These are phyloP conservation scores for Cotesia glomerata DNA, from an alignment of 1,140 invertebrate species.

Conservation along the genomic window DNA sequence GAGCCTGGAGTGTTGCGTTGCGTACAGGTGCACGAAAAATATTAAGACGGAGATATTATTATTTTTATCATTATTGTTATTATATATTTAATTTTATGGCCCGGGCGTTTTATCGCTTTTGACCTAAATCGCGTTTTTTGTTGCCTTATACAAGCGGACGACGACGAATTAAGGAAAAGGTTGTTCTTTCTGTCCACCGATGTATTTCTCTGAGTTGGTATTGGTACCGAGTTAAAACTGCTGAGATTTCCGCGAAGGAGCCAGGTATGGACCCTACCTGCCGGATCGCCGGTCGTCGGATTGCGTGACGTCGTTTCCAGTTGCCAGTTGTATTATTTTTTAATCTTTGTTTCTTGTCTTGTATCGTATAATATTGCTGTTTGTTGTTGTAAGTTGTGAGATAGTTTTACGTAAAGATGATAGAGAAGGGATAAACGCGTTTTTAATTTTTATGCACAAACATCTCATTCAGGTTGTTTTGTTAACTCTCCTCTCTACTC, in stretches of 20 bases:
- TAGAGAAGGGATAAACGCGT: conserved; percentile 21
- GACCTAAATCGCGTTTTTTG: not conserved
- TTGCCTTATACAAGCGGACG: too few relatives aligned
- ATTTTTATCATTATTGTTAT: too few relatives aligned
- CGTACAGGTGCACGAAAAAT: too few relatives aligned
- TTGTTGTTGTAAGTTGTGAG: not conserved
- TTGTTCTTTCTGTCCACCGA: too few relatives aligned
- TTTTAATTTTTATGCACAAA: conserved; percentile 22
- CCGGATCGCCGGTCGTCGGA: not conserved
- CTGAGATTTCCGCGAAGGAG: conserved; percentile 1
- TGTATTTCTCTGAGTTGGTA: not conserved
- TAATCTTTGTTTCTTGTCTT: not conserved
- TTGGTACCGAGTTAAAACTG: not conserved
- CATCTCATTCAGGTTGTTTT: conserved; percentile 15
- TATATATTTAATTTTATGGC: conserved; percentile 9
- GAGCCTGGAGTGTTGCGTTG: too few relatives aligned
- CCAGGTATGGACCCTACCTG: conserved; percentile 8
- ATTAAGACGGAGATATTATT: too few relatives aligned
- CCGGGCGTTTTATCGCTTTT: conserved; percentile 1
- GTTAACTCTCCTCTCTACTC: not conserved
- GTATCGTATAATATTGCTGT: not conserved
- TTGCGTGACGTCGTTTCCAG: conserved; percentile 5
- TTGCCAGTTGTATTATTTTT: not conserved
- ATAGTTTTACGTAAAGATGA: not conserved
- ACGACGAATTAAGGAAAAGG: too few relatives aligned